A percentile compares a stretch with the other conserved stretches of the same genome.
Evolutionary conservation across 1,140 invertebrate species (phyloP).

Genomic region (Spodoptera frugiperda): DNA sequence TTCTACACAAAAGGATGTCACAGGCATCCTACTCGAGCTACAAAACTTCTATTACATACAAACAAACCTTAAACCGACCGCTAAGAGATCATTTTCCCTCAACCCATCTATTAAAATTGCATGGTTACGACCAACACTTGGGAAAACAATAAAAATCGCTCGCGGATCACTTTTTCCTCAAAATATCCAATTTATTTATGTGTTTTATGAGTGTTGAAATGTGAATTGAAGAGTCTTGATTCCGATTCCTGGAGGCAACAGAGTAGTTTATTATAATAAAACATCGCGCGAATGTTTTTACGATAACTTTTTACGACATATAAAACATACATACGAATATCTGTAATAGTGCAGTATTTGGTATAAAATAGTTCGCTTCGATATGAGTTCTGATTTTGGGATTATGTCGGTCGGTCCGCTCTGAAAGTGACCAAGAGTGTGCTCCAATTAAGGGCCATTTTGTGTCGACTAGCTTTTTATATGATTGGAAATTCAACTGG

Average conservation of each 20-base stretch:
- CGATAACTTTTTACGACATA: slow-evolving; percentile 44
- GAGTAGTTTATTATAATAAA: slow-evolving; percentile 52
- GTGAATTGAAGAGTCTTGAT: slow-evolving; percentile 49
- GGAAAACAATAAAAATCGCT: slow-evolving; percentile 52
- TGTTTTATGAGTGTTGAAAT: slow-evolving; percentile 51
- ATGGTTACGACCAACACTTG: slow-evolving; percentile 36
- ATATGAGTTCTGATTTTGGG: slow-evolving; percentile 27
- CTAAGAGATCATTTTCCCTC: slow-evolving; percentile 10
- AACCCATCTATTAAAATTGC: neutral
- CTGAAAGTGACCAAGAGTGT: neutral
- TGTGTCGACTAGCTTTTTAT: neutral
- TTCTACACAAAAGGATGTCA: slow-evolving; percentile 41
- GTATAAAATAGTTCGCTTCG: slow-evolving; percentile 30
- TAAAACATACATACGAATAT: slow-evolving; percentile 39
- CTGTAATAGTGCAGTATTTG: slow-evolving; percentile 40
- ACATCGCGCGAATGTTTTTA: slow-evolving; percentile 41
- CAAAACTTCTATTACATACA: neutral
- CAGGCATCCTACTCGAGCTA: slow-evolving; percentile 16
- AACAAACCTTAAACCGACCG: neutral
- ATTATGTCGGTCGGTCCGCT: slow-evolving; percentile 9
- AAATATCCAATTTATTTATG: slow-evolving; percentile 54
- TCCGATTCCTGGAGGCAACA: slow-evolving; percentile 41
- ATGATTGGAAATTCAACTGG: neutral
- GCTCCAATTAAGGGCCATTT: slow-evolving; percentile 5
- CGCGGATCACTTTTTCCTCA: slow-evolving; percentile 39